phyloP scores from a whole-genome alignment of 2,797 vertebrate genomes.

The Fistularia commersonii region DNA sequence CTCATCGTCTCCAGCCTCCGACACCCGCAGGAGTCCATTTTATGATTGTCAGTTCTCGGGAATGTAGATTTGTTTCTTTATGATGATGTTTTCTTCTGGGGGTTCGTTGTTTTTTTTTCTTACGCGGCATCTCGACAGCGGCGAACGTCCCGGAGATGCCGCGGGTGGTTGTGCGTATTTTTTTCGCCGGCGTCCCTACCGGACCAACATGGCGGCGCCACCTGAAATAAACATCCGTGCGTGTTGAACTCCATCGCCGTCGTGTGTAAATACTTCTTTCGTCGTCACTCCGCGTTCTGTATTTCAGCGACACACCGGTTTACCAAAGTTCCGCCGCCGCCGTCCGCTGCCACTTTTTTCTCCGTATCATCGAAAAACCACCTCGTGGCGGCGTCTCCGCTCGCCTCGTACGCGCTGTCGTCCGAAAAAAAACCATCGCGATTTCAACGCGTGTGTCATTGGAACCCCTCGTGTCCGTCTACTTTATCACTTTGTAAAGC shows the following conservation, averaged over 20 bases:
- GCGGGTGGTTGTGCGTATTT: too few species aligned
- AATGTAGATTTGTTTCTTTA: conserved; percentile 62
- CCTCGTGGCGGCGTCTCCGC: too few species aligned
- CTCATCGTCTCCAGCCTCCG: conserved; percentile 45
- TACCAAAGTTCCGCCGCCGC: conserved; percentile 79
- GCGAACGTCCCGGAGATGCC: too few species aligned
- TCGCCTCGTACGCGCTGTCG: too few species aligned
- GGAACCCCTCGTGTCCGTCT: conserved; percentile 61
- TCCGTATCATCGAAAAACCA: conserved; percentile 30
- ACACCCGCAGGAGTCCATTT: conserved; percentile 44
- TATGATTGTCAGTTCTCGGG: conserved; percentile 70
- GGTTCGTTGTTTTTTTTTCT: conserved; percentile 8
- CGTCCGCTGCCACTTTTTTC: conserved; percentile 57
- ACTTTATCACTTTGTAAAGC: conserved; percentile 81
- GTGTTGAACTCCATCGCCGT: conserved; percentile 51
- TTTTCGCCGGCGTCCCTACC: too few species aligned
- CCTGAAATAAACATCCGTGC: conserved; percentile 42
- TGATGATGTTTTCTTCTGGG: conserved; percentile 2
- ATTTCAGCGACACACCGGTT: conserved; percentile 73
- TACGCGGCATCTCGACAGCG: conserved; percentile 31
- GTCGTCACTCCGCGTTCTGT: conserved; percentile 74
- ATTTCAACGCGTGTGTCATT: too few species aligned
- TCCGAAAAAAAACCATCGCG: too few species aligned
- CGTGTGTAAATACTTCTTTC: conserved; percentile 75
- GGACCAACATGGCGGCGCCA: conserved; percentile 33